Percentiles rank a stretch among this genome's conserved stretches.
Conservation (phyloP, 35 echinoderm and acorn worm species). For the Apostichopus parvimensis region DNA sequence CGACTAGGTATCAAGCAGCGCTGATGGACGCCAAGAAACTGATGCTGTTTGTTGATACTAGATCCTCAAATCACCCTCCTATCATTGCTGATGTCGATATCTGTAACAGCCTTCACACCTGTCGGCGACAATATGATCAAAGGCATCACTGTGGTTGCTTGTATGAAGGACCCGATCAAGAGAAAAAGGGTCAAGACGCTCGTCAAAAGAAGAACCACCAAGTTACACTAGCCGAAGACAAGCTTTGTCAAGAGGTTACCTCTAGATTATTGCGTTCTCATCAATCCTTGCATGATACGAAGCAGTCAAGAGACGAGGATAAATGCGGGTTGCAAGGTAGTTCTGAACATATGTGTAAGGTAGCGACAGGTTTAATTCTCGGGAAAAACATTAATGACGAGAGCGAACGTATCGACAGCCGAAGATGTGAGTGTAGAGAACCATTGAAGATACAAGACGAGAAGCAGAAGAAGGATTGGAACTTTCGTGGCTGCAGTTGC, state of each 20-base stretch:
- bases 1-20: neutral
- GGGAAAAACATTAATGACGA: neutral
- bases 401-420: neutral
- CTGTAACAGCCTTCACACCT: conserved; percentile 9
- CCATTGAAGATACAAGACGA: neutral
- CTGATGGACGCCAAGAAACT: conserved; percentile 6
- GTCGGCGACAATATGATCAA: neutral
- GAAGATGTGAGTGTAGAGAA: neutral
- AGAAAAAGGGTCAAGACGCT: neutral
- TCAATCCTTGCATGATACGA: neutral
- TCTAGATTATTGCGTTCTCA: neutral
- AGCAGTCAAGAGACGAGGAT: neutral
- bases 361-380: neutral
- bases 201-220: neutral
- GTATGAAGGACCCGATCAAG: neutral
- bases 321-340: neutral
- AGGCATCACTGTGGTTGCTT: neutral
- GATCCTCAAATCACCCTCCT: neutral
- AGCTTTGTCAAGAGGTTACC: neutral
- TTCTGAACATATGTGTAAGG: neutral
- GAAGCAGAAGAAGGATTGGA: neutral
- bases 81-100: neutral
- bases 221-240: neutral
- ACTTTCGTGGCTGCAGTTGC: neutral
- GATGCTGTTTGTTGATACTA: conserved; percentile 7